A percentile compares a stretch with the other conserved stretches of the same genome.
These are phyloP conservation scores for Mixornis gularis DNA, from an alignment of 2,113 vertebrate species.

Conservation along the genomic window DNA sequence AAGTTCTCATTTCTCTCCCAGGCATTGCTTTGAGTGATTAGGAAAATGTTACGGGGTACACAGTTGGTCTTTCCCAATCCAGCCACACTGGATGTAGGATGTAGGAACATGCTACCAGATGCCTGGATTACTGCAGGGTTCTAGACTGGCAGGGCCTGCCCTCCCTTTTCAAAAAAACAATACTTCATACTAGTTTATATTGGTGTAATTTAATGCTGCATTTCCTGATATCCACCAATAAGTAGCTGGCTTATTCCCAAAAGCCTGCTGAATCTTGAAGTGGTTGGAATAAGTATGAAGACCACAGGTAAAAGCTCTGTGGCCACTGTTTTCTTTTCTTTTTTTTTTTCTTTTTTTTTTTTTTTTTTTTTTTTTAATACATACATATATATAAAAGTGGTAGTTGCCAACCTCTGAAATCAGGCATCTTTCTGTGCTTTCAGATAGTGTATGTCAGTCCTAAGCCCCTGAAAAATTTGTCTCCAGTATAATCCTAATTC, in stretches of 20 bases:
- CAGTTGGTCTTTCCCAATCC: neutral
- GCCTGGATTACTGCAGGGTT: neutral
- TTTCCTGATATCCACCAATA: neutral
- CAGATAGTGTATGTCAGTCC: neutral
- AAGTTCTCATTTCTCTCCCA: neutral
- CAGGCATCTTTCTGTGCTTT: neutral
- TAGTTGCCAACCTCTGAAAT: neutral
- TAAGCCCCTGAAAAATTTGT: neutral
- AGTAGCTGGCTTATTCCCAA: neutral
- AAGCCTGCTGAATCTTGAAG: neutral
- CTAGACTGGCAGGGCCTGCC: neutral
- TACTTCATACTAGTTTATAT: neutral
- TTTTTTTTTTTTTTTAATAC: neutral
- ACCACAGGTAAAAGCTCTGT: neutral
- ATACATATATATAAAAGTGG: neutral
- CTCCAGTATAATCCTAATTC: neutral
- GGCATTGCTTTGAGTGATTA: neutral
- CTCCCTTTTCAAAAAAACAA: neutral
- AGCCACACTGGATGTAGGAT: neutral
- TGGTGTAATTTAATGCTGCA: neutral
- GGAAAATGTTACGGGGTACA: neutral
- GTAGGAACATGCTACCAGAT: neutral
- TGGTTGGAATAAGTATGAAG: neutral
- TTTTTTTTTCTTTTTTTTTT: neutral
- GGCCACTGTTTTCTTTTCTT: too few species aligned